Evolutionary conservation across 2,113 vertebrate species (phyloP).

Genomic region (Trochalopteron elliotii): DNA sequence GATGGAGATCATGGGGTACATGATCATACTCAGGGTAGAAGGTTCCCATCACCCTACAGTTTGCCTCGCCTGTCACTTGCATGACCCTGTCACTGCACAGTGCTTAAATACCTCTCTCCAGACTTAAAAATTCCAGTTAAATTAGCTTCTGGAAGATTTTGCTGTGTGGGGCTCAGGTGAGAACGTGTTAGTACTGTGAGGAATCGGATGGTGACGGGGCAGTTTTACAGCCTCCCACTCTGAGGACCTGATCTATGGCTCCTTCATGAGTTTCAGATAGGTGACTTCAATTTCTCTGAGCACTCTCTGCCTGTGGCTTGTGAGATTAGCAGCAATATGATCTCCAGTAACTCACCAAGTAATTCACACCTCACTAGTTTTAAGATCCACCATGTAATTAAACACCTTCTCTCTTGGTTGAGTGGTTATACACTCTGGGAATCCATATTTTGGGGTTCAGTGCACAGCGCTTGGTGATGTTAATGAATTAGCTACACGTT

Average conservation of each 20-base stretch:
- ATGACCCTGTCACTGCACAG: neutral
- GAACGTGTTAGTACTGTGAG: neutral
- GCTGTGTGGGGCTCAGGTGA: neutral
- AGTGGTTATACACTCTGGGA: neutral
- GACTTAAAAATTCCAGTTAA: neutral
- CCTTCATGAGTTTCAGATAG: neutral
- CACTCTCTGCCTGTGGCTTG: neutral
- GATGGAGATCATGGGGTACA: neutral
- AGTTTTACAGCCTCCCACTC: neutral
- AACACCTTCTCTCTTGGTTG: neutral
- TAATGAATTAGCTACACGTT: neutral
- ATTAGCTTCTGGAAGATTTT: neutral
- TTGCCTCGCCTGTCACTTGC: neutral
- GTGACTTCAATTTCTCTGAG: neutral
- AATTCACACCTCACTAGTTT: neutral
- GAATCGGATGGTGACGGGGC: accelerated
- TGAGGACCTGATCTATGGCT: accelerated
- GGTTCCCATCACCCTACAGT: accelerated
- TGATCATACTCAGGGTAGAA: accelerated
- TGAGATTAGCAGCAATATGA: neutral
- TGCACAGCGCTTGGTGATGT: neutral
- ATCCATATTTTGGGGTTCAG: neutral
- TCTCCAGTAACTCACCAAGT: neutral
- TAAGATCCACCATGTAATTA: slow-evolving; percentile 23
- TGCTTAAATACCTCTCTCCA: neutral